Evolutionary conservation across 2,888 invertebrate genomes (phyloP), one percentile per base, ranked within the genome.

Genomic region (Neoascia interrupta): DNA sequence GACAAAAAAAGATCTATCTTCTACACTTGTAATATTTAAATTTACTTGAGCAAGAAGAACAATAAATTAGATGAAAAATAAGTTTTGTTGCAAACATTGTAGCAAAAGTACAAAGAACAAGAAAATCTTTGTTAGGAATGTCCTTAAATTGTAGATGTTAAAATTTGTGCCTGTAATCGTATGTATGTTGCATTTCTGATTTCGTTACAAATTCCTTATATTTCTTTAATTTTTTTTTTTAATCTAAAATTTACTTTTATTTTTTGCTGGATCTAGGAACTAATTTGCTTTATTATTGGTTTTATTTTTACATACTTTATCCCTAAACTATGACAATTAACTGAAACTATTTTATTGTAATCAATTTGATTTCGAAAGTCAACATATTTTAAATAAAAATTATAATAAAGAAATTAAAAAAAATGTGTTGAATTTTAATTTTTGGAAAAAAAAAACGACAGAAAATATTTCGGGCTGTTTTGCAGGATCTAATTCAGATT

Each of bases 371-470:
- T 73, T 68, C 36, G 41, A 63, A 69, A 80, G 68, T 80, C 74
- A 60, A 68, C 23, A 45, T 74, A 80, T 80, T 68, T 80, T 39
- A 69, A 80, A 80, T 80, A 80, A 80, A 80, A 69, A 45, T 36
- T 58, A 51, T 79, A 51, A 47, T 76, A n/a, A n/a, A n/a, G n/a
- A n/a, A n/a, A n/a, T n/a, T n/a, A n/a, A n/a, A n/a, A n/a, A n/a
- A n/a, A n/a, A n/a, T n/a, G n/a, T n/a, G n/a, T n/a, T n/a, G n/a
- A n/a, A n/a, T n/a, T n/a, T n/a, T n/a, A n/a, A n/a, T n/a, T n/a
- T n/a, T n/a, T n/a, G n/a, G n/a, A n/a, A n/a, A n/a, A n/a, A n/a
- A n/a, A n/a, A n/a, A n/a, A n/a, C n/a, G n/a, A n/a, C n/a, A n/a
- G n/a, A n/a, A n/a, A n/a, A n/a, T n/a, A n/a, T n/a, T n/a, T n/a